Base-by-base conservation (phyloP, 2,888 invertebrate genomes). In the Steinernema carpocapsae region DNA sequence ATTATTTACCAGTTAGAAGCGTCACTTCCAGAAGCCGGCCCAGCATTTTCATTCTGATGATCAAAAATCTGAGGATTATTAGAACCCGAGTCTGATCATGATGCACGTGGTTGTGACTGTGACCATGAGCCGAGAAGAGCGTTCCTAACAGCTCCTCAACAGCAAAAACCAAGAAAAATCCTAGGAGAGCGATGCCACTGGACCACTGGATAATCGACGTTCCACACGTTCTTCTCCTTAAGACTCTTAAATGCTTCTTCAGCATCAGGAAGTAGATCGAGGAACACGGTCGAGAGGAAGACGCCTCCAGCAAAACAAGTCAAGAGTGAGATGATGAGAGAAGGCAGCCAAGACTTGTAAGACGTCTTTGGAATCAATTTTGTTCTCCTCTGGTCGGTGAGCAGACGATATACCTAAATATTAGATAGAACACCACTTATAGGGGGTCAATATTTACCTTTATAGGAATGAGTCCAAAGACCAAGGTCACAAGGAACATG, bases 241-340 rank as follows among this genome's bases (percentile, higher is more conserved):
- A 77, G 52, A 17, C 19, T 32, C 22, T 71, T 37, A 37, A 79
- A 70, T 14, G 72, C 56, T 70, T 71, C 74, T 45, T 71, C 71
- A 59, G 77, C 75, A 79, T 78, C 77, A 3, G 77, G 77, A 14
- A 77, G n/a, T 19, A 77, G 32, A 48, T 77, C 74, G 22, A 77
- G 26, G 71, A 77, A 77, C 17, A 79, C 79, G 22, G 79, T 48
- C 12, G 71, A 70, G n/a, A 77, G 37, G 71, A 77, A 77, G 45
- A 77, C 76, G 10, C 77, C 77, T 24, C 77, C 77, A 14, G 77
- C 77, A 79, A 77, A 77, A 59, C 77, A 75, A 10, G 77, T 74
- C 51, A 79, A 52, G 10, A 59, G 70, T 3, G 78, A 78, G 43
- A 77, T 77, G 43, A 76, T 45, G 19, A 70, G 37, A 10, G 73